phyloP scores from a whole-genome alignment of 2,797 vertebrate genomes.

The Xiphophorus birchmanni region DNA sequence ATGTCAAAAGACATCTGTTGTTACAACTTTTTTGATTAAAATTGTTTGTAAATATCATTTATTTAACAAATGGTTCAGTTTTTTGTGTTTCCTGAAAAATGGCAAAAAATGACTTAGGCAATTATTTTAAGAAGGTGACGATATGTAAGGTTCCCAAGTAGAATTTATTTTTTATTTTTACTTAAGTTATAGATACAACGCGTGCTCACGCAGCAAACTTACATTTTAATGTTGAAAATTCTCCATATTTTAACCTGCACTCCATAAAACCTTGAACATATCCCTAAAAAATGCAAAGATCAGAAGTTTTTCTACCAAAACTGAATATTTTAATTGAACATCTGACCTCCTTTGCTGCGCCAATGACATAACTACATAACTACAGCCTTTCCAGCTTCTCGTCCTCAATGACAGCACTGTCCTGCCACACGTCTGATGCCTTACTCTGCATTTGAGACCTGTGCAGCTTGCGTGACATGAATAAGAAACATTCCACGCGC shows the following conservation, averaged over 20 bases:
- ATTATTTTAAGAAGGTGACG: too few species aligned
- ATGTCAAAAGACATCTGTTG: too few species aligned
- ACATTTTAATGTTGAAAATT: background rate
- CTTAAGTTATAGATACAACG: background rate
- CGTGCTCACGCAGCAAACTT: background rate
- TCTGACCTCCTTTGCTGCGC: slow-evolving; percentile 44
- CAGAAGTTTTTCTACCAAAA: slow-evolving; percentile 17
- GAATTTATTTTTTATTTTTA: background rate
- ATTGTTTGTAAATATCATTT: too few species aligned
- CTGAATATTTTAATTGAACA: slow-evolving; percentile 33
- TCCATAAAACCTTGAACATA: background rate
- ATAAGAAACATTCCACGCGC: slow-evolving; percentile 55
- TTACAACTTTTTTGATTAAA: too few species aligned
- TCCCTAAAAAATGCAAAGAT: background rate
- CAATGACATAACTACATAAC: slow-evolving; percentile 36
- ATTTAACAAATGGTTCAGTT: too few species aligned
- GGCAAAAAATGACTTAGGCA: too few species aligned
- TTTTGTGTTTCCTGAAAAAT: too few species aligned
- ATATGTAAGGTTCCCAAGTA: too few species aligned
- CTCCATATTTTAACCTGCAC: background rate
- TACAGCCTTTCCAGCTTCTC: slow-evolving; percentile 40
- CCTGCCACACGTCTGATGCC: slow-evolving; percentile 56
- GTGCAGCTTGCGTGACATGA: slow-evolving; percentile 68
- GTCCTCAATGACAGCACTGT: slow-evolving; percentile 38
- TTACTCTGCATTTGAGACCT: slow-evolving; percentile 63